These are phyloP conservation scores for Uria lomvia DNA, from an alignment of 2,113 vertebrate genomes.

Conservation along the genomic window DNA sequence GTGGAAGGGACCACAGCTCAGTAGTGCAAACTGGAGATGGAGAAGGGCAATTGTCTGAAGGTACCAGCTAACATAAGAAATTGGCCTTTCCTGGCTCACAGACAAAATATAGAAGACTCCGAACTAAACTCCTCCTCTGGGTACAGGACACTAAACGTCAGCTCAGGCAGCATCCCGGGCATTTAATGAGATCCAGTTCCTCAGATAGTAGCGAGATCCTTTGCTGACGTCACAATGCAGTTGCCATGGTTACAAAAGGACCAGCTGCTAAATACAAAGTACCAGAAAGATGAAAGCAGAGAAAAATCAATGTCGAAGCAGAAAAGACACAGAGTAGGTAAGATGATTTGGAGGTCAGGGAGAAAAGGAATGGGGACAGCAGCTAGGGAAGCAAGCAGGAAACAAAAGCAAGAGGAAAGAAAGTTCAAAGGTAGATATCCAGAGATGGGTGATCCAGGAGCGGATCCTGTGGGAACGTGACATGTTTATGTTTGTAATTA, in stretches of 20 bases:
- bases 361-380: neutral
- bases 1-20: neutral
- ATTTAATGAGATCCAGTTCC: conserved; percentile 3
- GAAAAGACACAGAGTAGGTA: neutral
- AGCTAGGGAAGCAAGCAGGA: neutral
- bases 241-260: conserved; percentile 59
- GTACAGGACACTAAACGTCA: neutral
- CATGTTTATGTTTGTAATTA: neutral
- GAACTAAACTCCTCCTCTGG: neutral
- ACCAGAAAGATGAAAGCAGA: neutral
- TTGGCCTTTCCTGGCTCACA: neutral
- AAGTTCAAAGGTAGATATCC: neutral
- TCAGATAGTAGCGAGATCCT: neutral
- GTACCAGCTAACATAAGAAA: neutral
- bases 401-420: neutral
- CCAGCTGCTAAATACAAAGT: conserved; percentile 9
- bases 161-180: neutral
- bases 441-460: neutral
- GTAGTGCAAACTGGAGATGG: neutral
- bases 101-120: neutral
- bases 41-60: neutral
- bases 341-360: neutral
- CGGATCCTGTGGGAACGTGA: neutral
- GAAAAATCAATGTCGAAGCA: neutral
- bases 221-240: neutral